Percentiles rank a stretch among this genome's conserved stretches.
These are phyloP conservation scores for Strongylocentrotus purpuratus DNA, from an alignment of 35 echinoderm and acorn worm genomes.

Conservation along the genomic window DNA sequence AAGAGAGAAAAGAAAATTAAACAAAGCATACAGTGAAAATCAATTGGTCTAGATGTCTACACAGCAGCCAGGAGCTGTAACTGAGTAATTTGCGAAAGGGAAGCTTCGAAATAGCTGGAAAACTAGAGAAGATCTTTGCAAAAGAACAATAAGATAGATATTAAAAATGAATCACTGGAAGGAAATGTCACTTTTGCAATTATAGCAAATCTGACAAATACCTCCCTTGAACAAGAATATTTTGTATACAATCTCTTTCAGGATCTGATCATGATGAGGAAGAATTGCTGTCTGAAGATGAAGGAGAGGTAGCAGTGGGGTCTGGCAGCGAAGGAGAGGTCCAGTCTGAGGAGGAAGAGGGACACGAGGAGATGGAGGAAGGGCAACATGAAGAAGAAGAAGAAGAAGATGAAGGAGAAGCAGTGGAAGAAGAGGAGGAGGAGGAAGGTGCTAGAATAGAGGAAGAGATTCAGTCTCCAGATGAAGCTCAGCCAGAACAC, in stretches of 20 bases:
- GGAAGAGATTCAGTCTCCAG: slow-evolving; percentile 55
- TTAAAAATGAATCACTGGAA: too few species aligned
- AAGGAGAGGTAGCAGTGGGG: not conserved
- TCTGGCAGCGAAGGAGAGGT: slow-evolving; percentile 37
- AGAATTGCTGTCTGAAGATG: slow-evolving; percentile 15
- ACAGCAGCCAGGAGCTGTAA: too few species aligned
- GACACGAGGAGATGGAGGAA: slow-evolving; percentile 45
- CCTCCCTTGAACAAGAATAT: too few species aligned
- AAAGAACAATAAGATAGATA: too few species aligned
- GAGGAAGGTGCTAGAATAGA: slow-evolving; percentile 31
- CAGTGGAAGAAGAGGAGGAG: slow-evolving; percentile 53
- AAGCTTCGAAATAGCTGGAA: too few species aligned
- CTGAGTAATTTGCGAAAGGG: too few species aligned
- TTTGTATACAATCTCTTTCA: not conserved
- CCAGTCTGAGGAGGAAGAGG: slow-evolving; percentile 36
- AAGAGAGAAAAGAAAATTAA: too few species aligned
- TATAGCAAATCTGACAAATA: too few species aligned
- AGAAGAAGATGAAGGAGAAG: slow-evolving; percentile 53
- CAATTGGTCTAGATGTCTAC: too few species aligned
- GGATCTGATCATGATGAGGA: slow-evolving; percentile 23
- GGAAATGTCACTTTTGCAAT: too few species aligned
- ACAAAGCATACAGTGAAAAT: too few species aligned
- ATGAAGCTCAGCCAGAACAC: slow-evolving; percentile 17
- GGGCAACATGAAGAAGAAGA: slow-evolving; percentile 50
- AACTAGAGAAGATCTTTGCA: too few species aligned